These are phyloP conservation scores for Halictus quadricinctus DNA, from an alignment of 2,888 invertebrate species.

Conservation along the genomic window DNA sequence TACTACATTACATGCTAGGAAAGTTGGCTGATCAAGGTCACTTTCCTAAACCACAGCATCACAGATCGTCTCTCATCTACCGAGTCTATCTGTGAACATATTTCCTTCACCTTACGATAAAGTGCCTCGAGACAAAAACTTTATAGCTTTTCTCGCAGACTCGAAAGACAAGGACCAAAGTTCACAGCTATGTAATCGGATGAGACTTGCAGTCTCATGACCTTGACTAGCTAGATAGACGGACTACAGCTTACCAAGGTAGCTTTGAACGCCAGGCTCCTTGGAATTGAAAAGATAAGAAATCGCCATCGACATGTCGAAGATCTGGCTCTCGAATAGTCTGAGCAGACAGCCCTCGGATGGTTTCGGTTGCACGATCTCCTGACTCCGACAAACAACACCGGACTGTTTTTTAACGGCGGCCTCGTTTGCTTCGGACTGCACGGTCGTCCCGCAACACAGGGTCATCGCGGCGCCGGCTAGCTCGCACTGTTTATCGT, in stretches of 20 bases:
- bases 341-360: slow-evolving; percentile 90
- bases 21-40: not conserved
- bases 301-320: slow-evolving; percentile 99
- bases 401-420: slow-evolving; percentile 70
- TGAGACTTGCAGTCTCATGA: not conserved
- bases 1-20: not conserved
- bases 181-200: not conserved
- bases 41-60: not conserved
- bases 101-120: not conserved
- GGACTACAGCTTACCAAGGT: slow-evolving; percentile 87
- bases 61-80: not conserved
- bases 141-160: not conserved
- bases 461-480: slow-evolving; percentile 79
- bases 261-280: slow-evolving; percentile 98
- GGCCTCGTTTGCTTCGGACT: slow-evolving; percentile 68
- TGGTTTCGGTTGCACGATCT: slow-evolving; percentile 80
- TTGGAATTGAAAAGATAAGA: slow-evolving; percentile 99
- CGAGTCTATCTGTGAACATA: not conserved
- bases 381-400: slow-evolving; percentile 80
- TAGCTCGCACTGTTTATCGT: slow-evolving; percentile 73
- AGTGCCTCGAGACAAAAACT: not conserved
- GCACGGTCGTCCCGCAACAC: slow-evolving; percentile 78
- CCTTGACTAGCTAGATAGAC: not conserved
- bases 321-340: slow-evolving; percentile 98
- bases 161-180: not conserved